Base-by-base conservation (phyloP, 2,113 vertebrate genomes). In the Cryptomyrus ogoouensis region DNA sequence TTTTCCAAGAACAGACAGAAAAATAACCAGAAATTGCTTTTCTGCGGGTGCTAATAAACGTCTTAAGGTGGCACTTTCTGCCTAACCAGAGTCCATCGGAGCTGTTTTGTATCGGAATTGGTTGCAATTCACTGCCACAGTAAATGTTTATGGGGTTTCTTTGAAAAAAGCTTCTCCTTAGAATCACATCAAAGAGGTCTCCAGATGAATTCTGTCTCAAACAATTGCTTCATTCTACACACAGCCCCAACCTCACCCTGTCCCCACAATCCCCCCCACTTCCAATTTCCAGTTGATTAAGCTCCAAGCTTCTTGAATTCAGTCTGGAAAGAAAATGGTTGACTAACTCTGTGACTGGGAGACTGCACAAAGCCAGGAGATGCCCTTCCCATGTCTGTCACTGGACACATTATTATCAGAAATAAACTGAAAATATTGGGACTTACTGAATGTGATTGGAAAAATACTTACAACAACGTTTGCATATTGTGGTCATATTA, bases 221-320 rank as follows among this genome's bases (percentile, higher is more conserved):
- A 96, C 96, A 96, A 96, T 96, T 95, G 94, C 91, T 89, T 94
- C 94, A 94, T 96, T 96, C 94, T 96, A 90, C 92, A 93, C 93
- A 89, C 90, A 91, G 93, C 93, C 92, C 93, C 91, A 92, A 92
- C 92, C 91, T 92, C 31, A 13, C 42, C 89, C 89, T 44, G 42
- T 35, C 21, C 77, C 89, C 80, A 90, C 49, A 89, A 91, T 12
- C 21, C 88, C 53, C 88, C 89, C 92, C 91, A 91, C 93, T 91
- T 93, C 93, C 93, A 90, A 94, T 96, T 96, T 95, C 95, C 95
- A 96, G 95, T 95, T 96, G 96, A 96, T 96, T 96, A 96, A 96
- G 94, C 95, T 93, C 93, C 93, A 94, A 95, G 94, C 94, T 93
- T 94, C 92, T 94, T 90, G 92, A 93, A 91, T 93, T 92, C 91